phyloP scores from a whole-genome alignment of 2,113 vertebrate species.

The Gila orcuttii region DNA sequence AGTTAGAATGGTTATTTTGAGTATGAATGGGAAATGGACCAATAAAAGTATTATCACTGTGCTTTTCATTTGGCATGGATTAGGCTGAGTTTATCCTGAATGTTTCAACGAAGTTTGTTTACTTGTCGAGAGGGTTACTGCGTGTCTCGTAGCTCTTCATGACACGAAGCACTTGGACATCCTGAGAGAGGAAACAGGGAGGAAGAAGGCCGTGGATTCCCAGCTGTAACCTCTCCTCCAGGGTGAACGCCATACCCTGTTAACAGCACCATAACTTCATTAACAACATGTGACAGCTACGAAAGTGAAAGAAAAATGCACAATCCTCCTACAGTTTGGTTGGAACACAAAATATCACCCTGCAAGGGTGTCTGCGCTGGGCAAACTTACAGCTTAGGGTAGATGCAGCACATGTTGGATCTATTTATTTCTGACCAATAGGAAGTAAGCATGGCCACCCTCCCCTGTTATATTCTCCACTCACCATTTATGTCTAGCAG shows the following conservation, averaged over 20 bases:
- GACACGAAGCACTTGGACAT: conserved; percentile 92
- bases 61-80: not conserved
- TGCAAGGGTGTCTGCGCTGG: conserved; percentile 4
- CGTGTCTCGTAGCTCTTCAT: conserved; percentile 93
- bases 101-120: conserved; percentile 44
- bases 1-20: not conserved
- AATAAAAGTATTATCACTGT: not conserved
- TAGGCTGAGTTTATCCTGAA: not conserved
- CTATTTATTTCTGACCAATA: conserved; percentile 81
- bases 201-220: conserved; percentile 97
- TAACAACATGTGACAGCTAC: conserved; percentile 1
- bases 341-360: conserved; percentile 12
- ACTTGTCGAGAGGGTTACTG: conserved; percentile 91
- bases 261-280: conserved; percentile 13
- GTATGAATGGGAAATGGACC: not conserved
- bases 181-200: conserved; percentile 95
- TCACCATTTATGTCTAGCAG: conserved; percentile 22
- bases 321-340: conserved; percentile 9
- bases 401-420: conserved; percentile 54
- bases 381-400: conserved; percentile 38
- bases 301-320: not conserved
- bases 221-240: conserved; percentile 92
- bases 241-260: conserved; percentile 96
- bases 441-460: conserved; percentile 61
- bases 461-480: conserved; percentile 63